Evolutionary conservation across 2,888 invertebrate genomes (phyloP).

Genomic region (Campaea margaritaria): DNA sequence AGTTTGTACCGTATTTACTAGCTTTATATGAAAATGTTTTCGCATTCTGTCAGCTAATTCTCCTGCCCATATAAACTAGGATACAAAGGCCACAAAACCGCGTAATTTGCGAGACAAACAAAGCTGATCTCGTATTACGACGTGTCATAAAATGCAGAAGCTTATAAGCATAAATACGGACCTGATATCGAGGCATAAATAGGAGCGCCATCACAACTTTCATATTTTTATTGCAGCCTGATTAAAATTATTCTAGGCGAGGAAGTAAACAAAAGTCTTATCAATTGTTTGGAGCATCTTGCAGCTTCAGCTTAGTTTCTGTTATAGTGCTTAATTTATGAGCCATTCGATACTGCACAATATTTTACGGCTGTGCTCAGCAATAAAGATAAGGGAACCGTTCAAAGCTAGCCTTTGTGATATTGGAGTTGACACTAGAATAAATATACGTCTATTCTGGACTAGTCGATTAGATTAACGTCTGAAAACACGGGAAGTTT

Average conservation of each 20-base stretch:
- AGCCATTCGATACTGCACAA: background rate
- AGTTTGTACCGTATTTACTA: too few relatives aligned
- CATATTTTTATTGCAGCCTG: slow-evolving; percentile 29
- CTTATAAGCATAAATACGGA: slow-evolving; percentile 35
- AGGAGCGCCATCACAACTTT: slow-evolving; percentile 27
- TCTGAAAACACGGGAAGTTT: too few relatives aligned
- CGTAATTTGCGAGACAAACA: slow-evolving; percentile 30
- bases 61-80: slow-evolving; percentile 17
- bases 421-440: too few relatives aligned
- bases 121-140: slow-evolving; percentile 33
- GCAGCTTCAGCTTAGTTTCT: too few relatives aligned
- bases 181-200: slow-evolving; percentile 35
- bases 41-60: slow-evolving; percentile 6
- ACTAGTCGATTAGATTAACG: too few relatives aligned
- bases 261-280: slow-evolving; percentile 7
- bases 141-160: slow-evolving; percentile 35
- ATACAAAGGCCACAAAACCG: slow-evolving; percentile 17
- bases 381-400: background rate
- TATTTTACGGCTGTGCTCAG: background rate
- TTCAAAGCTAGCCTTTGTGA: background rate
- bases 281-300: background rate
- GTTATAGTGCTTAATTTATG: background rate
- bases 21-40: background rate
- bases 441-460: too few relatives aligned
- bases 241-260: slow-evolving; percentile 12